A percentile compares a stretch with the other conserved stretches of the same genome.
Evolutionary conservation across 2,113 vertebrate genomes (phyloP).

Genomic region (Mionectes macconnelli): DNA sequence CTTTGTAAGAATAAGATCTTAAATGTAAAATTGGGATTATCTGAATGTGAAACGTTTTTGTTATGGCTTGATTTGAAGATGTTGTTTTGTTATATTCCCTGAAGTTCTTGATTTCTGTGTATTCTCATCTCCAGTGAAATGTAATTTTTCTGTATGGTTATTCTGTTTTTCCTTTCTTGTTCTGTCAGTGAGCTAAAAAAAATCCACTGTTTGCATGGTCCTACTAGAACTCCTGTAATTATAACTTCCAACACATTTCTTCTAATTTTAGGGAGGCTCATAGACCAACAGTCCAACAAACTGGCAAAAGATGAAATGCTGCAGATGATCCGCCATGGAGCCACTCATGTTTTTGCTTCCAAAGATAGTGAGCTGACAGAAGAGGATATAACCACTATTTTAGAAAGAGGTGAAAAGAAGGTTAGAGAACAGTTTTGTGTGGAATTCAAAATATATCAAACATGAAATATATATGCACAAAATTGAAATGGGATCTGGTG

Average conservation of each 20-base stretch:
- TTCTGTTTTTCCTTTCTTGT: neutral
- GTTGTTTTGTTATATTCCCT: neutral
- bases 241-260: neutral
- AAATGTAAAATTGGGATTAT: neutral
- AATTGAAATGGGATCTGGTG: neutral
- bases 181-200: neutral
- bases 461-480: neutral
- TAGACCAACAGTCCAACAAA: constrained; percentile 88
- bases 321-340: constrained; percentile 90
- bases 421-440: constrained; percentile 53
- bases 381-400: constrained; percentile 84
- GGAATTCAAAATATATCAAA: neutral
- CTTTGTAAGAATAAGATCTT: neutral
- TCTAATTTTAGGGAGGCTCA: constrained; percentile 79
- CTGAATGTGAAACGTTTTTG: neutral
- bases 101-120: neutral
- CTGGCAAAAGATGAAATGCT: constrained; percentile 90
- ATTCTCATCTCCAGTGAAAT: neutral
- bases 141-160: neutral
- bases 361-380: constrained; percentile 90
- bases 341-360: constrained; percentile 87
- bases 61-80: neutral
- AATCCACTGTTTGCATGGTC: neutral
- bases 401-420: constrained; percentile 91
- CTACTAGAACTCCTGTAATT: neutral